phyloP scores from a whole-genome alignment of 2,113 vertebrate species.

The Protobothrops flavoviridis region DNA sequence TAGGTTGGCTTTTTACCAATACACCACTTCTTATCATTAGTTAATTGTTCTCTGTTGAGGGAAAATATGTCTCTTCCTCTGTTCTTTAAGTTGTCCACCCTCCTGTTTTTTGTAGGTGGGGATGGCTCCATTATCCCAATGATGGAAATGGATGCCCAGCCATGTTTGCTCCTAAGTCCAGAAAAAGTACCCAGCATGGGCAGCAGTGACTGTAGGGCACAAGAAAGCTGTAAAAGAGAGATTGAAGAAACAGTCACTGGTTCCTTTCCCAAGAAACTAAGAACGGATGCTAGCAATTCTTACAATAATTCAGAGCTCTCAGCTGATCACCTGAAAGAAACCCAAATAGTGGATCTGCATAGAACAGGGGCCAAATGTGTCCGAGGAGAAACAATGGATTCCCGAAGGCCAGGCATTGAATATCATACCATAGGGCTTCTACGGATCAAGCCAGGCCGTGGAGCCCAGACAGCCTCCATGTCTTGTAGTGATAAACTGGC shows the following conservation, averaged over 20 bases:
- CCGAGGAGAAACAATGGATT: constrained; percentile 74
- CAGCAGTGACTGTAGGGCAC: constrained; percentile 6
- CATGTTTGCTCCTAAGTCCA: constrained; percentile 58
- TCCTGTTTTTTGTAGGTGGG: constrained; percentile 78
- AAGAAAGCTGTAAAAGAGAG: constrained; percentile 48
- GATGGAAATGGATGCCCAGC: constrained; percentile 66
- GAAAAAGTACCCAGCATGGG: constrained; percentile 38
- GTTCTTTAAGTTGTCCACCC: neutral
- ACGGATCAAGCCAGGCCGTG: constrained; percentile 90
- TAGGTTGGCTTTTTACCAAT: neutral
- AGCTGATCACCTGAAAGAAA: neutral
- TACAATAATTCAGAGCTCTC: neutral
- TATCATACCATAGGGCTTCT: constrained; percentile 85
- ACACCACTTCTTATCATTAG: neutral
- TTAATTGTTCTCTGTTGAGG: neutral
- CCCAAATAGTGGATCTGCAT: constrained; percentile 72
- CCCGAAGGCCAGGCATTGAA: constrained; percentile 65
- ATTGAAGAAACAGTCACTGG: constrained; percentile 18
- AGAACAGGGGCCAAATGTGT: constrained; percentile 94
- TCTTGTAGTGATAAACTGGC: constrained; percentile 94
- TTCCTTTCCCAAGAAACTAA: constrained; percentile 59
- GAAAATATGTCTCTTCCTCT: neutral
- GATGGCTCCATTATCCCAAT: constrained; percentile 93
- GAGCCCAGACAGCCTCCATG: constrained; percentile 86
- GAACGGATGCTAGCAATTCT: neutral